Conservation (phyloP, 2,113 vertebrate genomes). For the Ginglymostoma cirratum region DNA sequence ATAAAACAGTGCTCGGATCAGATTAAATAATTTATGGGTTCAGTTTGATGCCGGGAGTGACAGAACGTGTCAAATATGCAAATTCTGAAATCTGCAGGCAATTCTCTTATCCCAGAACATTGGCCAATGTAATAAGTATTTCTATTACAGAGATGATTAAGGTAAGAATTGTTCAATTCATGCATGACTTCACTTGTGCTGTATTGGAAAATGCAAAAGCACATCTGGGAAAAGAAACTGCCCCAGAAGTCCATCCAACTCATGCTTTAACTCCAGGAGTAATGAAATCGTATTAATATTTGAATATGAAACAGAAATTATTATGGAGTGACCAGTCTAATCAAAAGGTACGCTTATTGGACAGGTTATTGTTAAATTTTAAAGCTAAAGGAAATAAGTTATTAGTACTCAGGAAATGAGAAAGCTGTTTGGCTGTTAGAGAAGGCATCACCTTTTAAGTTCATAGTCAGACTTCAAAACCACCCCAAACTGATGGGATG, state of each 20-base stretch:
- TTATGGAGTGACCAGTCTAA: background rate
- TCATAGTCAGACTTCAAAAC: background rate
- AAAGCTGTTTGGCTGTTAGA: background rate
- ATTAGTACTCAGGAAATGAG: background rate
- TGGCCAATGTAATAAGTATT: background rate
- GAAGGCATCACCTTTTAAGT: background rate
- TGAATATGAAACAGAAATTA: background rate
- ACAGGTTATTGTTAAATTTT: background rate
- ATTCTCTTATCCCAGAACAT: background rate
- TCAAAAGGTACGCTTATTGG: background rate
- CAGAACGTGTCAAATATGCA: background rate
- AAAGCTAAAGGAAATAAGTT: background rate
- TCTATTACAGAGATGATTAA: background rate
- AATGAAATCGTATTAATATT: background rate
- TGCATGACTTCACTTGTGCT: background rate
- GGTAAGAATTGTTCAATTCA: background rate
- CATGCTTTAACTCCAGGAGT: background rate
- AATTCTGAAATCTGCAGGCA: background rate
- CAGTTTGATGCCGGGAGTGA: background rate
- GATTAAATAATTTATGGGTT: background rate
- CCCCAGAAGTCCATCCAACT: background rate
- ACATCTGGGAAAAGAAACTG: background rate
- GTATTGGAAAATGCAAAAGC: background rate
- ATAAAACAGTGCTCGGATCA: background rate
- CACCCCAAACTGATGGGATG: background rate